phyloP scores from a whole-genome alignment of 2,797 vertebrate genomes.

The Poeciliopsis gracilis region DNA sequence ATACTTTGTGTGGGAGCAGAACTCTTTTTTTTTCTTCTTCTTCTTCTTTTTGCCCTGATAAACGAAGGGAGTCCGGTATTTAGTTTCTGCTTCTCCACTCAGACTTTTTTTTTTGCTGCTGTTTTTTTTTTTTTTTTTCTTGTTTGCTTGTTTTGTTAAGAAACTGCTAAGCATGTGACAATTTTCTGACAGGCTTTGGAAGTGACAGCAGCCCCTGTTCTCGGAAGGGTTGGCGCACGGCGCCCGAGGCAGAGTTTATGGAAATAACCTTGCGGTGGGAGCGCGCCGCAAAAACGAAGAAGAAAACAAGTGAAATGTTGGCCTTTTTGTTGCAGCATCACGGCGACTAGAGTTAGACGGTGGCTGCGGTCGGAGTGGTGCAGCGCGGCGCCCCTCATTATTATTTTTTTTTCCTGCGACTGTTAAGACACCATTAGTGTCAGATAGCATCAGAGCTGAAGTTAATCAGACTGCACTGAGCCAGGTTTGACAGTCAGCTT shows the following conservation, averaged over 20 bases:
- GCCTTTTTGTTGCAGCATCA: constrained; percentile 5
- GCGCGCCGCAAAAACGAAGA: constrained; percentile 8
- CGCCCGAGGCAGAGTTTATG: constrained; percentile 10
- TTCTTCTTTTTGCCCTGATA: background rate
- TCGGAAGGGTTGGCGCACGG: constrained; percentile 5
- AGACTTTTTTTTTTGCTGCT: background rate
- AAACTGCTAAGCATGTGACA: background rate
- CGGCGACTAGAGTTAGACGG: background rate
- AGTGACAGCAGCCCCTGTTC: constrained; percentile 16
- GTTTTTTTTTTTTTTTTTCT: background rate
- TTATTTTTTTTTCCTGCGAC: background rate
- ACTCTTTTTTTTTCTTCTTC: background rate
- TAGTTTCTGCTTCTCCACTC: background rate
- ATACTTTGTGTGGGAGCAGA: background rate
- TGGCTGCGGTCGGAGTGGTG: constrained; percentile 1
- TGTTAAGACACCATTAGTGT: constrained; percentile 34
- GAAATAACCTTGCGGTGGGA: constrained; percentile 12
- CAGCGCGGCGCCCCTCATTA: constrained; percentile 4
- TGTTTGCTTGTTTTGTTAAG: background rate
- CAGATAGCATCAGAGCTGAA: constrained; percentile 22
- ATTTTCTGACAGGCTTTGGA: constrained; percentile 15
- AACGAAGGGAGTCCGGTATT: background rate
- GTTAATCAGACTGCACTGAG: constrained; percentile 36
- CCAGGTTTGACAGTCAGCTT: constrained; percentile 28
- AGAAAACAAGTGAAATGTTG: constrained; percentile 8